Evolutionary conservation across 2,797 vertebrate species (phyloP).

Genomic region (Melanogrammus aeglefinus): DNA sequence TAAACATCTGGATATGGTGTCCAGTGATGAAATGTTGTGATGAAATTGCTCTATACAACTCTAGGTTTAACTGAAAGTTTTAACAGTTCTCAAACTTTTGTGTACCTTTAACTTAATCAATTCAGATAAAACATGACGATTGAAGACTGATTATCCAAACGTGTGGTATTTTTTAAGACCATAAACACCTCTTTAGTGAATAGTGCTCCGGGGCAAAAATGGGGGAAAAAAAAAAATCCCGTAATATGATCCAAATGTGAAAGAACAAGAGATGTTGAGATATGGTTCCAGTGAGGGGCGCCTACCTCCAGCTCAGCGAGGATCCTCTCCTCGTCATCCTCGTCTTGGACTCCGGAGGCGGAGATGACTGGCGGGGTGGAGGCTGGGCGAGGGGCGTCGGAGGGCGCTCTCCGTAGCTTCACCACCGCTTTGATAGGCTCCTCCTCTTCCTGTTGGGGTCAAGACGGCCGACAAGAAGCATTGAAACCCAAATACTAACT

Average conservation of each 20-base stretch:
- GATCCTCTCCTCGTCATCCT: constrained; percentile 87
- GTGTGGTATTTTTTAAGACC: neutral
- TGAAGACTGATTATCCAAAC: neutral
- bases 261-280: neutral
- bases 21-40: too few relatives aligned
- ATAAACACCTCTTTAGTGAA: neutral
- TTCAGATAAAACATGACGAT: too few relatives aligned
- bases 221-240: too few relatives aligned
- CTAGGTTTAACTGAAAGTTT: too few relatives aligned
- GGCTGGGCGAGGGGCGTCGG: constrained; percentile 83
- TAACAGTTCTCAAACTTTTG: too few relatives aligned
- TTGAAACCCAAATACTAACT: neutral
- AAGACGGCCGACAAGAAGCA: constrained; percentile 5
- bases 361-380: constrained; percentile 90
- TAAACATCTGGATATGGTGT: neutral
- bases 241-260: neutral
- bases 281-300: neutral
- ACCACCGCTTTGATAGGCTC: constrained; percentile 84
- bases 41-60: too few relatives aligned
- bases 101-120: too few relatives aligned
- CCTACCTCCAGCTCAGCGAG: constrained; percentile 91
- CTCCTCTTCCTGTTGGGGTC: constrained; percentile 81
- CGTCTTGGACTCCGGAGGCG: constrained; percentile 83
- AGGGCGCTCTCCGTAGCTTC: constrained; percentile 86
- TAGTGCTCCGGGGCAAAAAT: neutral